A percentile compares a stretch with the other conserved stretches of the same genome.
Conservation (phyloP, 1,140 invertebrate species). For the silkworm (Bombyx mori) region ASM3026992v2 NC_085125.1:9554001-9554500, state of each 20-base stretch:
- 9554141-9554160: conserved; percentile 72
- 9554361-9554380: too few relatives aligned
- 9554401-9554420: too few relatives aligned
- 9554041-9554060: conserved; percentile 57
- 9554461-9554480: too few relatives aligned
- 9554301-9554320: neutral
- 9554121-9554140: conserved; percentile 70
- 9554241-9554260: too few relatives aligned
- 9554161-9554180: conserved; percentile 70
- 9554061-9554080: conserved; percentile 35
- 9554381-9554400: too few relatives aligned
- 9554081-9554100: conserved; percentile 60
- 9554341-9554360: too few relatives aligned
- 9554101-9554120: conserved; percentile 70
- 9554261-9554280: too few relatives aligned
- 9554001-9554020: conserved; percentile 40
- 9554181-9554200: conserved; percentile 68
- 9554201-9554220: conserved; percentile 46
- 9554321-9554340: neutral
- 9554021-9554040: conserved; percentile 49
- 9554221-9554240: neutral
- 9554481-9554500: too few relatives aligned
- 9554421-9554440: neutral
- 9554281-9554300: too few relatives aligned
- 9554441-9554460: too few relatives aligned